Evolutionary conservation across 2,797 vertebrate genomes (phyloP).

Genomic region (Alectoris magna): DNA sequence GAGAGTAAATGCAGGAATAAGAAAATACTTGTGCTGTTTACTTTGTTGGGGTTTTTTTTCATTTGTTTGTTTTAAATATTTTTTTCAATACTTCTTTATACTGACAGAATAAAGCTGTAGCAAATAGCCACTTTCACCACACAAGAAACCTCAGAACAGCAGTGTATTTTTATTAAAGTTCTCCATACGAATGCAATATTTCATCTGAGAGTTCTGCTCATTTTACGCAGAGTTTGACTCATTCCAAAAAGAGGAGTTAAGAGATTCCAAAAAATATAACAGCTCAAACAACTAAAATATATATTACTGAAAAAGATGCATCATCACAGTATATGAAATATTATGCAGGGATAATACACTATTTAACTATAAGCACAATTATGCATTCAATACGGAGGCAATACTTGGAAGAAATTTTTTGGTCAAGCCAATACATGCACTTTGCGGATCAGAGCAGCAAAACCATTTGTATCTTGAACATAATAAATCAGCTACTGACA

Average conservation of each 20-base stretch:
- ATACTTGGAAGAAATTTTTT: not conserved
- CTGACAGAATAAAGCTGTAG: not conserved
- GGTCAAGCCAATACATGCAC: not conserved
- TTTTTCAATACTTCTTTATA: not conserved
- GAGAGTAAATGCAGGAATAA: no score
- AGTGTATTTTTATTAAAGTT: not conserved
- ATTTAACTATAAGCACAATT: not conserved
- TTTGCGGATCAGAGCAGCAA: not conserved
- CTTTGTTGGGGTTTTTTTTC: not conserved
- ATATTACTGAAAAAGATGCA: not conserved
- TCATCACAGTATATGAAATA: not conserved
- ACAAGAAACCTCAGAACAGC: not conserved
- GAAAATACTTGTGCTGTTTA: no score
- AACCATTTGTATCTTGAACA: not conserved
- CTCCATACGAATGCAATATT: not conserved
- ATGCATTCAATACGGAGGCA: not conserved
- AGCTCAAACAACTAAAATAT: not conserved
- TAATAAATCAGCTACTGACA: not conserved
- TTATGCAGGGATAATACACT: accelerated
- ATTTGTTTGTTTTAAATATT: not conserved
- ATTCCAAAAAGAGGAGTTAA: not conserved
- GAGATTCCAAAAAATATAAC: not conserved
- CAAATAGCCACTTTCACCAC: not conserved
- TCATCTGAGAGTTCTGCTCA: not conserved
- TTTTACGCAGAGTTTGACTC: not conserved